phyloP scores from a whole-genome alignment of 1,140 invertebrate genomes.

The Oncopodura yosiiana region DNA sequence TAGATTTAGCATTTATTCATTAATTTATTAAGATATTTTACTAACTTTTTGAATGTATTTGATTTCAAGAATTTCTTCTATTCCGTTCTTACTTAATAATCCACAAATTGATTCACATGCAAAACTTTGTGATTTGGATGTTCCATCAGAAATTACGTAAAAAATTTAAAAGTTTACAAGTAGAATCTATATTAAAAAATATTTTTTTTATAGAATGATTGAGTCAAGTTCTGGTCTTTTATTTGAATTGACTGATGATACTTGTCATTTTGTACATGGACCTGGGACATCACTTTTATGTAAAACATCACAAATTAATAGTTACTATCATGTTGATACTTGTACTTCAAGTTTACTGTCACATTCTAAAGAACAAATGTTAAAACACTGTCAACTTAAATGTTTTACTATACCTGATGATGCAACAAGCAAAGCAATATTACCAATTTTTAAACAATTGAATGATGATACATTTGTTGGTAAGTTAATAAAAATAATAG shows the following conservation, averaged over 20 bases:
- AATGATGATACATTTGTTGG: slow-evolving; percentile 10
- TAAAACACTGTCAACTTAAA: not conserved
- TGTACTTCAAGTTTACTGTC: slow-evolving; percentile 12
- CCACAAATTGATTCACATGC: not conserved
- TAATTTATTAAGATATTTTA: no score
- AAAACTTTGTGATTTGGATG: slow-evolving; percentile 1
- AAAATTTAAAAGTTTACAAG: no score
- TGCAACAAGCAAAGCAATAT: not conserved
- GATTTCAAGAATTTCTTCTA: not conserved
- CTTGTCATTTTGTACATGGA: no score
- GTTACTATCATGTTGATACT: slow-evolving; percentile 9
- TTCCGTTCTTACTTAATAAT: not conserved
- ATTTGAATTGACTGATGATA: no score
- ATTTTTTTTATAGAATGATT: no score
- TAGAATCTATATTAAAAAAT: no score
- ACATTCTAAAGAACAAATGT: slow-evolving; percentile 1
- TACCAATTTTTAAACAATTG: slow-evolving; percentile 16
- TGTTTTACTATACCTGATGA: slow-evolving; percentile 20
- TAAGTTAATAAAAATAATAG: no score
- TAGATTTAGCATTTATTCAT: not conserved
- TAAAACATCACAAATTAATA: slow-evolving; percentile 10
- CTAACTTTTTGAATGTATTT: no score
- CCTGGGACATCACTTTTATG: slow-evolving; percentile 10
- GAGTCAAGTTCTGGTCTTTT: slow-evolving; percentile 11
- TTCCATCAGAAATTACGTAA: slow-evolving; percentile 8